phyloP scores from a whole-genome alignment of 2,797 vertebrate genomes.

The Phaenicophaeus curvirostris region DNA sequence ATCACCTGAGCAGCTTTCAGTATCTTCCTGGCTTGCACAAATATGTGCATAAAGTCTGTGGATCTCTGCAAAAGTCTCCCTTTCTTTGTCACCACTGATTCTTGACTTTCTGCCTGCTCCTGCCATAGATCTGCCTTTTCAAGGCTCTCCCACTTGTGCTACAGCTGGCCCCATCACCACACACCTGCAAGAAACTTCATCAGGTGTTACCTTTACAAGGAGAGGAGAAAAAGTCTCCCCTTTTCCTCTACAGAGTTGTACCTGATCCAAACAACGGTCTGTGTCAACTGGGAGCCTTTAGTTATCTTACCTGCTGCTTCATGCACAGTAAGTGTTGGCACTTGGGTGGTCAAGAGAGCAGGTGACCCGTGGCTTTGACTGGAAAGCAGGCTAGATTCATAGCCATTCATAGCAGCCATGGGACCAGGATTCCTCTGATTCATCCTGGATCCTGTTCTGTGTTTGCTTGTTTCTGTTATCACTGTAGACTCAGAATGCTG shows the following conservation, averaged over 20 bases:
- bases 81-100: neutral
- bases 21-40: neutral
- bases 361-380: rapidly evolving
- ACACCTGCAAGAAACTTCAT: neutral
- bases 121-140: neutral
- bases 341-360: rapidly evolving
- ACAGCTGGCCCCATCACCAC: neutral
- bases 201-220: neutral
- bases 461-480: neutral
- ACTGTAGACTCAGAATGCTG: neutral
- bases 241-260: neutral
- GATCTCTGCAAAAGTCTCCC: neutral
- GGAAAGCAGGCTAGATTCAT: neutral
- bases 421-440: neutral
- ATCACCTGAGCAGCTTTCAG: neutral
- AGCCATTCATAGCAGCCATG: neutral
- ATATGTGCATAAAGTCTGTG: rapidly evolving
- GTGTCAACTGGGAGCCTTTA: rapidly evolving
- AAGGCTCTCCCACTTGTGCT: neutral
- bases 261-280: rapidly evolving
- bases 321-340: rapidly evolving
- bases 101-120: neutral
- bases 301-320: rapidly evolving
- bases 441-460: neutral
- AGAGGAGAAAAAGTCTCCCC: rapidly evolving